phyloP scores from a whole-genome alignment of 2,797 vertebrate species.

The Sylvilagus floridanus region DNA sequence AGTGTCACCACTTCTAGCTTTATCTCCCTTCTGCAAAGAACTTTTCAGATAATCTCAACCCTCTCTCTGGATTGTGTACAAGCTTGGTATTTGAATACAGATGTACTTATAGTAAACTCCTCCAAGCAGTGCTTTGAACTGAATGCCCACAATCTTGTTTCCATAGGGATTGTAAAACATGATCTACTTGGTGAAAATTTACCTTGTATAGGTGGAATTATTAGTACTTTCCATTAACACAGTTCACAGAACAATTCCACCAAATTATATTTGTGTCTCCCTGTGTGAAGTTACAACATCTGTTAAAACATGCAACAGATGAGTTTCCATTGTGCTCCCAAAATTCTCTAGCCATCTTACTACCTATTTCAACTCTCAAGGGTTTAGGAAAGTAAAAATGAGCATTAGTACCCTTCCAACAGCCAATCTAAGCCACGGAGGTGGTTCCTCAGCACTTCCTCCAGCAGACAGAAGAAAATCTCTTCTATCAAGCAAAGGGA shows the following conservation, averaged over 20 bases:
- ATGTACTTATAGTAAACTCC: background rate
- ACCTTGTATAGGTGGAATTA: background rate
- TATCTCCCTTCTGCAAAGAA: background rate
- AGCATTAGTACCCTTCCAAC: background rate
- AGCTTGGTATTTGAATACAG: background rate
- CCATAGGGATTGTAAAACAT: background rate
- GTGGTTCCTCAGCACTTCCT: background rate
- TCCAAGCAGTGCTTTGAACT: background rate
- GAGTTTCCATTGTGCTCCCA: background rate
- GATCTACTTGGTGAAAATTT: background rate
- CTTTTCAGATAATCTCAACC: background rate
- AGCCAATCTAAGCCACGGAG: background rate
- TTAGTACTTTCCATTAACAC: background rate
- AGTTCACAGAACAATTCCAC: background rate
- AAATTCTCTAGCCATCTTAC: background rate
- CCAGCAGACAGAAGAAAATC: background rate
- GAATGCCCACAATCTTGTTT: background rate
- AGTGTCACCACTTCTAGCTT: background rate
- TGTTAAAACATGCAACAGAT: background rate
- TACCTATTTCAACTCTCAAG: background rate
- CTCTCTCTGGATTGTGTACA: background rate
- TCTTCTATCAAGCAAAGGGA: background rate
- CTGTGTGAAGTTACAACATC: background rate
- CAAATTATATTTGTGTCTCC: background rate
- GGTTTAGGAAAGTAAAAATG: slow-evolving; percentile 1